Base-by-base conservation (phyloP, 2,888 invertebrate genomes). In the Ennomos fuscantarius region DNA sequence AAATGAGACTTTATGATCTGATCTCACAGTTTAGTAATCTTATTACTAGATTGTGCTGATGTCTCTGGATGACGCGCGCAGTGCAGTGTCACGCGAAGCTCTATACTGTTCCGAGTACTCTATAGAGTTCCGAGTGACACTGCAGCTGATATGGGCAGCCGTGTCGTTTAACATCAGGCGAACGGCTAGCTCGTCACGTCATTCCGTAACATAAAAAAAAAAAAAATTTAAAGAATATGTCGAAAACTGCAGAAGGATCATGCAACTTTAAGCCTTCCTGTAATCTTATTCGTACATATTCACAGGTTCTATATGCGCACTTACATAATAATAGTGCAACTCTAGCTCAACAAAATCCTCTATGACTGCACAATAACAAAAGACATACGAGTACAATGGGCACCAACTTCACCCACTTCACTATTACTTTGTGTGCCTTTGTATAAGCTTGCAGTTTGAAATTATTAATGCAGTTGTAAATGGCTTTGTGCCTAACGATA, bases 281-380 rank as follows among this genome's bases (percentile, higher is more conserved):
- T 24, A 24, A 24, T 24, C 0, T 24, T 24, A 6, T 24, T 24
- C 24, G 6, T 24, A 3, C 24, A 24, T 31, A 42, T 42, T 42
- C 32, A 32, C 15, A 15, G 15, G 40, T 40, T 13, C 15, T 10
- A n/a, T 5, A 36, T 36, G 11, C 36, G 24, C 24, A 24, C 24
- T 42, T 8, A n/a, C 31, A 34, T 34, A 15, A 45, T 36, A 32
- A 42, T 37, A 41, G 46, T 39, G 33, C 44, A 46, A 44, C 46
- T 48, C 24, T 12, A 64, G 50, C 56, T 55, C 53, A 51, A 62
- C 63, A 62, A 66, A 68, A 60, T 65, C 60, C 63, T 58, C 56
- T 55, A 44, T 68, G 66, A 63, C 66, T 74, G 69, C 74, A 69
- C 68, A 70, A 39, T 63, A 62, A 75, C 73, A 75, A 76, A 70